phyloP scores from a whole-genome alignment of 2,797 vertebrate species.

The Chaenodraco wilsoni region DNA sequence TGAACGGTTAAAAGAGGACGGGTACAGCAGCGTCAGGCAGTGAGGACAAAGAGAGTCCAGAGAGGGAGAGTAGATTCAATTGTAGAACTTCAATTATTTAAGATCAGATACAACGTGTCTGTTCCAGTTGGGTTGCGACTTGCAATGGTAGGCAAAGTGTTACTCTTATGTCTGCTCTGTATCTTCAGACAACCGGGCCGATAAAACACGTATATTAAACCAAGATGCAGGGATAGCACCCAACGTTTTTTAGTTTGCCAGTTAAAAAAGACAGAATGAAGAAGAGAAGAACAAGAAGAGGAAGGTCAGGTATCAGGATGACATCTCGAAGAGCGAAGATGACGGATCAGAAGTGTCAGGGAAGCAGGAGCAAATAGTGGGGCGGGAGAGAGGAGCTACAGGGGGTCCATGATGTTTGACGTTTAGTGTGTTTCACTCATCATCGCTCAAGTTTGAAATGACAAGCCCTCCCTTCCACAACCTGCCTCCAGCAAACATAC shows the following conservation, averaged over 20 bases:
- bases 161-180: slow-evolving; percentile 6
- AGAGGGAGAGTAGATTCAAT: slow-evolving; percentile 32
- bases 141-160: not conserved
- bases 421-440: slow-evolving; percentile 52
- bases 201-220: slow-evolving; percentile 11
- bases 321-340: slow-evolving; percentile 13
- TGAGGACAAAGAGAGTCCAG: slow-evolving; percentile 22
- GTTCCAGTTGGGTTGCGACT: slow-evolving; percentile 12
- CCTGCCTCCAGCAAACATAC: slow-evolving; percentile 52
- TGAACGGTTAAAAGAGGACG: slow-evolving; percentile 40
- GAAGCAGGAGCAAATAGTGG: slow-evolving; percentile 25
- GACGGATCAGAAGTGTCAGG: slow-evolving; percentile 37
- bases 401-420: slow-evolving; percentile 35
- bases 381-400: slow-evolving; percentile 13
- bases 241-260: slow-evolving; percentile 13
- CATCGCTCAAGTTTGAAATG: slow-evolving; percentile 50
- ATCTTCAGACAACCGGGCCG: slow-evolving; percentile 13
- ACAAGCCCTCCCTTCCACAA: slow-evolving; percentile 38
- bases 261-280: slow-evolving; percentile 5
- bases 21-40: not conserved
- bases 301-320: slow-evolving; percentile 35
- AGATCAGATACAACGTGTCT: slow-evolving; percentile 31
- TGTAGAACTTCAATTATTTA: slow-evolving; percentile 49
- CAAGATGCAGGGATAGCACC: not conserved
- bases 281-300: slow-evolving; percentile 16